Base-by-base conservation (phyloP, 2,113 vertebrate species). In the Salvelinus alpinus region DNA sequence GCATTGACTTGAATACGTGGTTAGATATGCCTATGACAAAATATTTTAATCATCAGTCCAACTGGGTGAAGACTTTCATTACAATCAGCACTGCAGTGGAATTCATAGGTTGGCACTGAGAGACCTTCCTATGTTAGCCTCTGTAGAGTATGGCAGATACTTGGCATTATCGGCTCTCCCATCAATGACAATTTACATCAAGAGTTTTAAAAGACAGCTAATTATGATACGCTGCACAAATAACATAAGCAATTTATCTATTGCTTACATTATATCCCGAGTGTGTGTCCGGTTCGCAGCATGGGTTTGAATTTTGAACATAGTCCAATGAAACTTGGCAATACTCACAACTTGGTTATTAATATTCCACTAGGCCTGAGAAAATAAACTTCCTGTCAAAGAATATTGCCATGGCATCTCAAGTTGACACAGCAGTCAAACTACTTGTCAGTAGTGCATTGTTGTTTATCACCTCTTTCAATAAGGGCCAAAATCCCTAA, bases 351-450 rank as follows among this genome's bases (percentile, higher is more conserved):
- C 4, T 66, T 75, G 76, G 88, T 89, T 90, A 91, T 91, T 91
- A 91, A 90, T 90, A 86, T 90, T 88, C 81, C 79, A 76, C 70
- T 83, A 83, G 69, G 83, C 82, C 77, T 86, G 83, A 84, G 85
- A 89, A 91, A 90, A 88, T 87, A 84, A 80, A 90, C 89, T 88
- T 89, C 83, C 89, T 88, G 83, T 90, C 88, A 84, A 72, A 80
- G 82, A 64, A 47, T 64, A 86, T 90, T 92, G 85, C 87, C 88
- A 91, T 87, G 82, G 87, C 79, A 74, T 78, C 88, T 75, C 74
- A 47, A 73, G 77, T 81, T 84, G 73, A 86, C 86, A 86, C 83
- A 79, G 68, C 83, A 83, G 80, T 85, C 80, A 74, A 80, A 86
- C 84, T 67, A 73, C 59, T 80, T 87, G 88, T 84, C 88, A 86